Percentiles rank a stretch among this genome's conserved stretches.
These are phyloP conservation scores for Plebejus anna DNA, from an alignment of 2,888 invertebrate species.

Conservation along the genomic window DNA sequence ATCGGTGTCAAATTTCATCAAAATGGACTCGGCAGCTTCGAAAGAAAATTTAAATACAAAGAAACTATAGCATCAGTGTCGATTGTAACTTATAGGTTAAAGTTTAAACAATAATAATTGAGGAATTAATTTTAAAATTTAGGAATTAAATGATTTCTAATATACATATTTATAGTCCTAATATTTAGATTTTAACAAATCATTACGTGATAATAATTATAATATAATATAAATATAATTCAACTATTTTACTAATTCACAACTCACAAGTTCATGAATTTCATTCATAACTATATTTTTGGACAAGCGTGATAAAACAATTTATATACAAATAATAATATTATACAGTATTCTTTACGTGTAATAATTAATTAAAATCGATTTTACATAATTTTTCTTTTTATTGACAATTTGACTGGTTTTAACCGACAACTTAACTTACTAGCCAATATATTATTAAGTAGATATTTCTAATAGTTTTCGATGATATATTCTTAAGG, in stretches of 20 bases:
- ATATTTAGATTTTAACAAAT: neutral
- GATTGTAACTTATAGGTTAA: too few species aligned
- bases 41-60: neutral
- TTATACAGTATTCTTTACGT: neutral
- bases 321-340: neutral
- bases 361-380: neutral
- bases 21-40: neutral
- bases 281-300: neutral
- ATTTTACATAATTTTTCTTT: neutral
- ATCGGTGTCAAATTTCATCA: neutral
- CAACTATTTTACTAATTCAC: neutral
- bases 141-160: neutral
- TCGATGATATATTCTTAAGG: constrained; percentile 28
- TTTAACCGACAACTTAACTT: neutral
- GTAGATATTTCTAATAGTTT: constrained; percentile 18
- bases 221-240: neutral
- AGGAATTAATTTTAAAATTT: neutral
- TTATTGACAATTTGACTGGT: constrained; percentile 1
- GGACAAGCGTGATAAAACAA: neutral
- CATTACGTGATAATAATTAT: neutral
- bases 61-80: neutral
- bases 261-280: constrained; percentile 13
- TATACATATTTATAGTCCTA: neutral
- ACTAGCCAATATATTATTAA: neutral
- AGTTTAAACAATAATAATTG: neutral